phyloP scores from a whole-genome alignment of 2,888 invertebrate species.

The Chironomus tentans region DNA sequence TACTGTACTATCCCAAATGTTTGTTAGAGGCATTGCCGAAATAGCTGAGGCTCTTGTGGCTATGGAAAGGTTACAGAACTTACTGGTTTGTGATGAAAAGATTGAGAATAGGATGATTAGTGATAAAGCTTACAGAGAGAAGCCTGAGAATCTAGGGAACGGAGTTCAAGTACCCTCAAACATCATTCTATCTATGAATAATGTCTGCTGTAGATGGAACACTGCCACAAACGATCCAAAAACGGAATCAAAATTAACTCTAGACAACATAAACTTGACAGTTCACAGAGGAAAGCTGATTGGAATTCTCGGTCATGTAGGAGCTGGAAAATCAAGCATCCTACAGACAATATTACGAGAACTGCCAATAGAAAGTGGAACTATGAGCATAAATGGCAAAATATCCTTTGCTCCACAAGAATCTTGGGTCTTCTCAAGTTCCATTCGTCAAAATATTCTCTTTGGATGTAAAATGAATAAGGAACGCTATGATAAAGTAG shows the following conservation, averaged over 20 bases:
- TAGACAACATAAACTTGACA: constrained; percentile 47
- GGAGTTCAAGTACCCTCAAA: constrained; percentile 31
- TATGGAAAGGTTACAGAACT: constrained; percentile 52
- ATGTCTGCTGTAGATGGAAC: constrained; percentile 25
- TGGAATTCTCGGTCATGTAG: constrained; percentile 66
- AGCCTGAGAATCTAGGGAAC: neutral
- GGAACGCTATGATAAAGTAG: constrained; percentile 38
- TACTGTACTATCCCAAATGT: constrained; percentile 50
- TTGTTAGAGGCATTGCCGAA: constrained; percentile 61
- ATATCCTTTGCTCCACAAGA: constrained; percentile 71
- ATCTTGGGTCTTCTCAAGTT: constrained; percentile 72
- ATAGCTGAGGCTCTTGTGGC: constrained; percentile 72
- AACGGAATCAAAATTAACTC: constrained; percentile 47
- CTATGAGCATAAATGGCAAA: constrained; percentile 52
- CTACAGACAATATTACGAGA: constrained; percentile 64
- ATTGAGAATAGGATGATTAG: neutral
- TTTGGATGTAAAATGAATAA: constrained; percentile 48
- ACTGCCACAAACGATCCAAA: constrained; percentile 33
- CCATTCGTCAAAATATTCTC: constrained; percentile 53
- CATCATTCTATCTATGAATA: constrained; percentile 28
- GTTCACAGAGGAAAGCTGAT: constrained; percentile 51
- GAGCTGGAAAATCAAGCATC: constrained; percentile 62
- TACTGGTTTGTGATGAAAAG: constrained; percentile 41
- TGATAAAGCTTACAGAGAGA: neutral
- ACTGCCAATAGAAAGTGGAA: constrained; percentile 48